Evolutionary conservation across 2,797 vertebrate species (phyloP), one percentile per base, ranked within the genome.

Genomic region (Gymnoscopelus braueri): DNA sequence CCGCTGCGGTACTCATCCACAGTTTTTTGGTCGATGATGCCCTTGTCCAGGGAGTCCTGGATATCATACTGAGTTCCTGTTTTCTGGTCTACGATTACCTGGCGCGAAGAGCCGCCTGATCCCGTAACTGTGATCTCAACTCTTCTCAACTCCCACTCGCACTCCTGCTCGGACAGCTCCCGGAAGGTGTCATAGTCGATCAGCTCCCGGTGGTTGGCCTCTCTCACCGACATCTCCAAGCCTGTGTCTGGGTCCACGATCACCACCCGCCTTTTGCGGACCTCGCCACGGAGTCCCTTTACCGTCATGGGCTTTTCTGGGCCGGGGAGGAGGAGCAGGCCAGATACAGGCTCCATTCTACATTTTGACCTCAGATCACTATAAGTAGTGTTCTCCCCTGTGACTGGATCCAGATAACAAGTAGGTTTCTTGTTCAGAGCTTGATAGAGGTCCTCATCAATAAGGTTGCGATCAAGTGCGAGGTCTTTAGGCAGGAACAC

Each of bases 91-190:
- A 99, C 96, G 59, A 99, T 92, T 35, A 99, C 95, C 35, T 97
- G 87, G 58, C 94, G 95, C 2, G 90, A 90, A 67, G 94, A 94
- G 4, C 98, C 98, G 24, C 98, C 95, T 0, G 97, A 95, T 6
- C 92, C 94, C 0, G 93, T 95, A 63, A 97, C 97, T 3, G 96
- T 98, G 80, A 98, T 99, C 88, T 99, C 98, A n/a, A n/a, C n/a
- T n/a, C n/a, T n/a, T n/a, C n/a, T n/a, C n/a, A n/a, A n/a, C 84
- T 99, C 98, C 98, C 98, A 99, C 85, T 99, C 98, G 0, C 97
- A 98, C 70, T 99, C 1, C 19, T 1, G 19, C 19, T 19, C 19
- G 19, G 19, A 19, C 19, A 19, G 19, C 19, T 19, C 19, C 98
- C 95, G 94, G 23, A 98, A 94, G n/a, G 90, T 99, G 55, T 96